phyloP scores from a whole-genome alignment of 2,113 vertebrate genomes.

The Microtus montanus region DNA sequence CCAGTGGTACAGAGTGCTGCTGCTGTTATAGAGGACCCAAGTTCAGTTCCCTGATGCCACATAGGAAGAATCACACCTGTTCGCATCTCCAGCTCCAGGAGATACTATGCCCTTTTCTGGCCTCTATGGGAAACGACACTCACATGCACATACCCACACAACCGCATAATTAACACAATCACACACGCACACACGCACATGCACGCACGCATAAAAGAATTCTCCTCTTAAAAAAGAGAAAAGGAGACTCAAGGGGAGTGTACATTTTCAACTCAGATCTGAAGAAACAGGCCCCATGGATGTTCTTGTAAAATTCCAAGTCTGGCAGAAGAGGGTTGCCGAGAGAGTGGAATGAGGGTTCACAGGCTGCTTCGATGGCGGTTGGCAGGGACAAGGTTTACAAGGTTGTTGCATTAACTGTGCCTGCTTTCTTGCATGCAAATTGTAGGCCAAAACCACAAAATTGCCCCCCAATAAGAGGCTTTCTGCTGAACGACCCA shows the following conservation, averaged over 20 bases:
- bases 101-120: not conserved
- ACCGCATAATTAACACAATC: not conserved
- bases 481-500: slow-evolving; percentile 24
- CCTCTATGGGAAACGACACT: not conserved
- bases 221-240: not conserved
- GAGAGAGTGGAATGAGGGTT: not conserved
- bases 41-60: not conserved
- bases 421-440: slow-evolving; percentile 5
- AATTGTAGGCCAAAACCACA: slow-evolving; percentile 70
- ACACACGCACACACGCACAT: not conserved
- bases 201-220: not conserved
- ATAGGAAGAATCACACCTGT: not conserved
- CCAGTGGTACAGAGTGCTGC: not conserved
- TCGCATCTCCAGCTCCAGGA: not conserved
- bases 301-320: slow-evolving; percentile 6
- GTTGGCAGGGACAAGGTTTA: not conserved
- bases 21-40: not conserved
- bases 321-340: not conserved
- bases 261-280: not conserved
- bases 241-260: accelerated
- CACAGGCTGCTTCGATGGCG: not conserved
- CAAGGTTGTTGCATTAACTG: slow-evolving; percentile 46
- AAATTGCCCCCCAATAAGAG: slow-evolving; percentile 56
- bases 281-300: not conserved
- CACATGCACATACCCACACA: not conserved